Evolutionary conservation across 2,888 invertebrate genomes (phyloP), one percentile per base, ranked within the genome.

Genomic region (Oligia latruncula): DNA sequence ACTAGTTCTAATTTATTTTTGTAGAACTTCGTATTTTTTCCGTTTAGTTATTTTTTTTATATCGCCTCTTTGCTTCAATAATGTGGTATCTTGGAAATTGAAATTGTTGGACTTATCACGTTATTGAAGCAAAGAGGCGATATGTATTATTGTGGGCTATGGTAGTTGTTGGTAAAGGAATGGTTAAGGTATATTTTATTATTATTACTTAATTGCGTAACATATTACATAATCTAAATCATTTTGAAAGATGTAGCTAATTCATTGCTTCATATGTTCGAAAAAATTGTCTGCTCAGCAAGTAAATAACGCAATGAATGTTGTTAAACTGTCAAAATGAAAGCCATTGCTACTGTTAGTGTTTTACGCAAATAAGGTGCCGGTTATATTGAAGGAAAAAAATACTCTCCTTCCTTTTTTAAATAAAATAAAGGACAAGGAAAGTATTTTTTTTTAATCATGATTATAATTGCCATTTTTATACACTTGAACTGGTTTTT

Each of bases 381-480:
- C 8, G 11, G 58, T 65, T 68, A 40, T 17, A 60, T 23, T 17
- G 15, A n/a, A 43, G 1, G 23, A 43, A 17, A 29, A 29, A 40
- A 40, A 35, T 4, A 70, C 13, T 49, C 1, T n/a, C 13, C 4
- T 35, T 55, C 1, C 55, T 55, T 20, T 35, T 29, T 3, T 15
- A 62, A 29, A 29, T 17, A 29, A 29, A 62, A 62, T 11, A 29
- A 60, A 29, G 15, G 2, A 15, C 0, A 40, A 40, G 20, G 40
- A 65, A 65, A 65, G 43, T 46, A 11, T 23, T 20, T 60, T 49
- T 49, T 64, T 40, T 65, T 1, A 9, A 11, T 40, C 15, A 52
- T 13, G 2, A 11, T 11, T 35, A 23, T 74, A 60, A 71, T 81
- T 76, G 72, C 64, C 81, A 76, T 81, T 81, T 81, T 82, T 65